These are phyloP conservation scores for Brachionichthys hirsutus DNA, from an alignment of 2,113 vertebrate genomes.

Conservation along the genomic window DNA sequence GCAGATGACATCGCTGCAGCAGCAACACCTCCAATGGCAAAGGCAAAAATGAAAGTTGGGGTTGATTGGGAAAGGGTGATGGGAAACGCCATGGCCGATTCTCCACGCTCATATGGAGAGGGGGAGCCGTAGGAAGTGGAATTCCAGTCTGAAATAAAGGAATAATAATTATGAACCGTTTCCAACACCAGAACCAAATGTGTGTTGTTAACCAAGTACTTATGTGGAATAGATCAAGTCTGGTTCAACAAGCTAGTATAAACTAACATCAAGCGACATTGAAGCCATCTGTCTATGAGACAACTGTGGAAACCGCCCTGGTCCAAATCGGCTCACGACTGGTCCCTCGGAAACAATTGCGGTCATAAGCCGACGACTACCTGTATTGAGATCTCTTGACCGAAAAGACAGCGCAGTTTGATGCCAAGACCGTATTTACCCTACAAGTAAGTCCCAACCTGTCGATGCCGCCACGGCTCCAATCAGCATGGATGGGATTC, in stretches of 20 bases:
- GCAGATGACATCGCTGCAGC: conserved; percentile 55
- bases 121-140: conserved; percentile 27
- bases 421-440: no score
- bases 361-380: no score
- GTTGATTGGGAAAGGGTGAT: conserved; percentile 30
- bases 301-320: no score
- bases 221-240: no score
- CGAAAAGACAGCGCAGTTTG: no score
- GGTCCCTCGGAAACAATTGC: no score
- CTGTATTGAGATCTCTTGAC: no score
- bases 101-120: conserved; percentile 25
- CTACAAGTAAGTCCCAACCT: conserved; percentile 49
- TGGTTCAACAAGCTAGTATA: no score
- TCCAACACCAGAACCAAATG: no score
- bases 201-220: not conserved
- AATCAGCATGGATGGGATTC: conserved; percentile 72
- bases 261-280: no score
- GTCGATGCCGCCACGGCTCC: conserved; percentile 76
- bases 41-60: conserved; percentile 19
- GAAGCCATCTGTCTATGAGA: no score
- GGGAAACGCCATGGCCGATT: conserved; percentile 31
- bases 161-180: not conserved
- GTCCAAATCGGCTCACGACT: no score
- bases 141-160: conserved; percentile 42
- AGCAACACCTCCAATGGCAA: conserved; percentile 38